phyloP scores from a whole-genome alignment of 2,113 vertebrate species.

The Trichechus manatus region DNA sequence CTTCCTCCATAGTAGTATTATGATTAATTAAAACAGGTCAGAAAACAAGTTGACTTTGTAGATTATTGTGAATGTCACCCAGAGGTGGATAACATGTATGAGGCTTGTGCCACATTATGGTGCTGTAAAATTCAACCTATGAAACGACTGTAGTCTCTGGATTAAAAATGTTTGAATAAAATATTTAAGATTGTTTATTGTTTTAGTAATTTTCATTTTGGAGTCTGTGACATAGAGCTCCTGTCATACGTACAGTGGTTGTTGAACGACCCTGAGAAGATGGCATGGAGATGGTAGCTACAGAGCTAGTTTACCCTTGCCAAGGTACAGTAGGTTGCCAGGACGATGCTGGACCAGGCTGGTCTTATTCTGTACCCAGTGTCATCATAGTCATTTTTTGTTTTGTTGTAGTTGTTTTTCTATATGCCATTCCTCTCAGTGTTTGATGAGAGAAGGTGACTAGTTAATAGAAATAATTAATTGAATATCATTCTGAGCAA shows the following conservation, averaged over 20 bases:
- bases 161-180: constrained; percentile 8
- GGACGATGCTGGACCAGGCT: background rate
- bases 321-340: background rate
- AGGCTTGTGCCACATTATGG: background rate
- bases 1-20: background rate
- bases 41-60: background rate
- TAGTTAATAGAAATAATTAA: background rate
- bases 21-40: background rate
- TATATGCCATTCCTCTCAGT: background rate
- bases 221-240: background rate
- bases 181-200: background rate
- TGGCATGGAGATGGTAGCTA: accelerated
- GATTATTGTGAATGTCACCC: background rate
- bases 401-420: background rate
- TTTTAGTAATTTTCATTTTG: background rate
- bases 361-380: background rate
- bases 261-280: background rate
- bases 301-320: too few relatives aligned
- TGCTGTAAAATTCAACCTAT: background rate
- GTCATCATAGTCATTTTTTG: background rate
- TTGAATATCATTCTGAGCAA: background rate
- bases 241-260: background rate
- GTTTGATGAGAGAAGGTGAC: background rate
- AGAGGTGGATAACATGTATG: background rate
- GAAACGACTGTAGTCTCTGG: background rate